These are phyloP conservation scores for Chrysina gloriosa DNA, from an alignment of 2,888 invertebrate genomes.

Conservation along the genomic window DNA sequence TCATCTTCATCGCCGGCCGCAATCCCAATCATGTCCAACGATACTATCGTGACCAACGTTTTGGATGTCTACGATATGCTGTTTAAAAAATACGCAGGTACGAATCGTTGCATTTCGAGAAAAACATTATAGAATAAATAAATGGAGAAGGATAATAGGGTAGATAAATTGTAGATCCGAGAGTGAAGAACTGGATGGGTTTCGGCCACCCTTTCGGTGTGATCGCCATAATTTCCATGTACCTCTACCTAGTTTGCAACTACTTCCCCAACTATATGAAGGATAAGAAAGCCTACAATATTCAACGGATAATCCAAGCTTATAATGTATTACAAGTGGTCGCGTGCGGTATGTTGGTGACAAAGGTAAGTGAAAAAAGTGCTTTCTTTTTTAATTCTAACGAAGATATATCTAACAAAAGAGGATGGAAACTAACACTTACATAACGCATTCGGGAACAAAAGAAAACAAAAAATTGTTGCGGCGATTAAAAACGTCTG, in stretches of 20 bases:
- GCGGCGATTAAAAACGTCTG: too few species aligned
- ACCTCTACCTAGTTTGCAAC: conserved; percentile 66
- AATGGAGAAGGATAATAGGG: background rate
- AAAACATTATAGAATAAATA: background rate
- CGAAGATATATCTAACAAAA: too few species aligned
- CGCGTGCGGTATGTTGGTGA: conserved; percentile 74
- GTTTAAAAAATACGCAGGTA: conserved; percentile 26
- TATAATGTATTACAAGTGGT: conserved; percentile 87
- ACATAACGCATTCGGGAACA: too few species aligned
- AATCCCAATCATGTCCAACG: background rate
- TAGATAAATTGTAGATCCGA: conserved; percentile 56
- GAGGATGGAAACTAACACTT: too few species aligned
- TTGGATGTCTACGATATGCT: background rate
- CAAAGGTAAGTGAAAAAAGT: conserved; percentile 69
- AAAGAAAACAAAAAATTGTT: too few species aligned
- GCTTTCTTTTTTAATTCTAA: background rate
- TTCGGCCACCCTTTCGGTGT: conserved; percentile 24
- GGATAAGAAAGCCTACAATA: conserved; percentile 72
- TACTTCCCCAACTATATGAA: conserved; percentile 76
- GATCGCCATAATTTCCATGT: conserved; percentile 58
- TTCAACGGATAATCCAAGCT: conserved; percentile 74
- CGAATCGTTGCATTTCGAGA: background rate
- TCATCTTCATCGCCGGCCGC: background rate
- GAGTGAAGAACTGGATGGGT: conserved; percentile 2
- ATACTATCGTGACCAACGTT: background rate